These are phyloP conservation scores for Drosophila paracracens DNA, from an alignment of 2,888 invertebrate genomes.

Conservation along the genomic window DNA sequence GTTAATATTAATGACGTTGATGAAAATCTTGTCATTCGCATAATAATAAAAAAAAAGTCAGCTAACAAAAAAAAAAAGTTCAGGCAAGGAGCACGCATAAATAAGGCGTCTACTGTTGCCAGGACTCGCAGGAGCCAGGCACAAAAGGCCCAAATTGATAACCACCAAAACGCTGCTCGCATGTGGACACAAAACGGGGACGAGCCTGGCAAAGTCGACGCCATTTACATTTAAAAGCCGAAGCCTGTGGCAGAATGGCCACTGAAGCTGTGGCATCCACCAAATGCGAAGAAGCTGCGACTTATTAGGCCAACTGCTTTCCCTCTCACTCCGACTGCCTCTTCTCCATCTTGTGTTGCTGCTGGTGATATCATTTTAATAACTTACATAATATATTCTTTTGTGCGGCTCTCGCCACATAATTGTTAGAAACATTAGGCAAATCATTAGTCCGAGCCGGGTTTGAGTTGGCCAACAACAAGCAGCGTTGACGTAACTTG, in stretches of 20 bases:
- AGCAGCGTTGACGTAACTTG: slow-evolving; percentile 48
- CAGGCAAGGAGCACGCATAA: slow-evolving; percentile 63
- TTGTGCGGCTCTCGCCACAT: slow-evolving; percentile 70
- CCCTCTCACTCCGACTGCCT: not conserved
- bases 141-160: slow-evolving; percentile 77
- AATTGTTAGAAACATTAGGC: slow-evolving; percentile 78
- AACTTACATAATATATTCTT: slow-evolving; percentile 78
- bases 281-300: slow-evolving; percentile 44
- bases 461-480: not conserved
- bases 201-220: slow-evolving; percentile 48
- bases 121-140: slow-evolving; percentile 35
- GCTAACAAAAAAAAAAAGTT: slow-evolving; percentile 35
- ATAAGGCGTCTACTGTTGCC: slow-evolving; percentile 54
- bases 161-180: slow-evolving; percentile 66
- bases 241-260: slow-evolving; percentile 62
- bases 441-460: slow-evolving; percentile 67
- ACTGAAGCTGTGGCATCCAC: slow-evolving; percentile 35
- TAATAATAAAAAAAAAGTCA: slow-evolving; percentile 54
- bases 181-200: slow-evolving; percentile 55
- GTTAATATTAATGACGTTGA: slow-evolving; percentile 82
- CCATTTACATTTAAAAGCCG: slow-evolving; percentile 77
- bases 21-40: slow-evolving; percentile 81
- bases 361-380: slow-evolving; percentile 78
- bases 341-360: slow-evolving; percentile 20
- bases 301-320: slow-evolving; percentile 59